These are phyloP conservation scores for Acrossocheilus fasciatus DNA, from an alignment of 2,797 vertebrate genomes.

Conservation along the genomic window DNA sequence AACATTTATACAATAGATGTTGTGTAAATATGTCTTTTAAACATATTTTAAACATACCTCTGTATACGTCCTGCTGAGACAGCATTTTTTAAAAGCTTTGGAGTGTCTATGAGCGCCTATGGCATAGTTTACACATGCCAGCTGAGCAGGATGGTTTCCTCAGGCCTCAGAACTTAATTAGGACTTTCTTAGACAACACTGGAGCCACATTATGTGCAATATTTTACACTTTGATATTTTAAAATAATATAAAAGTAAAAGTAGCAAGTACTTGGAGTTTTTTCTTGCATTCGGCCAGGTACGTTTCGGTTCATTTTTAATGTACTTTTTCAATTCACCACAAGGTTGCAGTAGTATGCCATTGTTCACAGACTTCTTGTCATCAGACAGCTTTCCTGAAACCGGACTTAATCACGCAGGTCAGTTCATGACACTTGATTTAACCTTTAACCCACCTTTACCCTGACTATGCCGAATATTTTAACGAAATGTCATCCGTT, in stretches of 20 bases:
- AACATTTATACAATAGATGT: background rate
- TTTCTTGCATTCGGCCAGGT: background rate
- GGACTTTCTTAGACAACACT: background rate
- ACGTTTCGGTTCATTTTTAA: background rate
- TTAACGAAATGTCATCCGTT: background rate
- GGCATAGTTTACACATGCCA: background rate
- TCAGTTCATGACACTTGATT: background rate
- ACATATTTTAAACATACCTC: background rate
- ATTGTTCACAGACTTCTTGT: background rate
- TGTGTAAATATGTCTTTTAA: background rate
- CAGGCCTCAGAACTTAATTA: background rate
- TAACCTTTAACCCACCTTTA: conserved; percentile 45
- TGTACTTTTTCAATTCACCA: conserved; percentile 19
- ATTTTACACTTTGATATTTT: background rate
- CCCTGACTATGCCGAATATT: conserved; percentile 23
- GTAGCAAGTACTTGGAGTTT: too few relatives aligned
- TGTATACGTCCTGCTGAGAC: background rate
- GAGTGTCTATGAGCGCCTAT: background rate
- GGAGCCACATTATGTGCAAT: background rate
- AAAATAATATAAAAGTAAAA: background rate
- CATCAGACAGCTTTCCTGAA: background rate
- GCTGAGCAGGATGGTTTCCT: background rate
- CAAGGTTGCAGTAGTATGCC: background rate
- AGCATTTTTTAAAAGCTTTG: background rate
- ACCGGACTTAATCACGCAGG: background rate